Base-by-base conservation (phyloP, 2,888 invertebrate species). In the Gastrophysa polygoni region DNA sequence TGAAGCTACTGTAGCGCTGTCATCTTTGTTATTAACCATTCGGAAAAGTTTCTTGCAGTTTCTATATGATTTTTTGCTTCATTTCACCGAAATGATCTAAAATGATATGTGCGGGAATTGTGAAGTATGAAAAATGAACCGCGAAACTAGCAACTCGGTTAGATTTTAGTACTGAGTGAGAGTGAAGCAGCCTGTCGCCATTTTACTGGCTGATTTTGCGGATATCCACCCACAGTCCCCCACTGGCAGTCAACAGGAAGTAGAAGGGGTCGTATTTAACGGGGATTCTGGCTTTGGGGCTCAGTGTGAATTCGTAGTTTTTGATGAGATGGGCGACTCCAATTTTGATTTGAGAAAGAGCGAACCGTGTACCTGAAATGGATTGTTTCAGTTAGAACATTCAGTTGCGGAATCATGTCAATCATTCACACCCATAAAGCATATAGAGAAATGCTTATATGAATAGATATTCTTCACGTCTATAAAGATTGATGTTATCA, bases 291-390 rank as follows among this genome's bases (percentile, higher is more conserved):
- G 77, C 75, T 63, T 73, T 73, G n/a, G 69, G 55, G 56, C 75
- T 71, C 0, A 80, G 66, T 0, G 74, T 73, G 7, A 81, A 65
- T 56, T 75, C 72, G 62, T 76, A 81, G 49, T 79, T 76, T 7
- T 67, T 67, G 0, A 83, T 55, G 10, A 81, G 70, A 34, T 75
- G 72, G 5, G 76, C 72, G 0, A 82, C 46, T 4, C 80, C 82
- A 0, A 80, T 57, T 74, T 82, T 82, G 0, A 80, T 71, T 68
- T 82, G 81, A 18, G 71, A 24, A 8, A 68, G 21, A 6, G 66
- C 76, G 63, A 76, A 75, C 21, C 68, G 57, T 58, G 69, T 67
- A 14, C 76, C 76, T 76, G 16, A 7, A 51, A 51, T 14, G 24
- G 1, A 24, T 0, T 1, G 16, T 28, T 7, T 34, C 16, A 34